Percentiles rank a stretch among this genome's conserved stretches.
These are phyloP conservation scores for Hepsetus odoe DNA, from an alignment of 2,113 vertebrate species.

Conservation along the genomic window DNA sequence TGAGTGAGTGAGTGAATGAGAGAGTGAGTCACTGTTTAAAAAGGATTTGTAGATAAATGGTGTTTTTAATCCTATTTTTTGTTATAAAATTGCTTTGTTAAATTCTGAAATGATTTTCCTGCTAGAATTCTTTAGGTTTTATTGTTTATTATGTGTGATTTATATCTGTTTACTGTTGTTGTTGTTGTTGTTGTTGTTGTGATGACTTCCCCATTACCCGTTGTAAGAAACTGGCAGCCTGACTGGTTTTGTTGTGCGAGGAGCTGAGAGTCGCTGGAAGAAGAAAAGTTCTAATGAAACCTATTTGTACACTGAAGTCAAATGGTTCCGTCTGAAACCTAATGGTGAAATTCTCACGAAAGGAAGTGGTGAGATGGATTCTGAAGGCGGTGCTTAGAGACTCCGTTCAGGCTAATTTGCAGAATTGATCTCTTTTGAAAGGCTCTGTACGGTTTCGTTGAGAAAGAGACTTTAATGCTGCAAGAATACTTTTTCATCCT, in stretches of 20 bases:
- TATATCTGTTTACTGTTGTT: too few species aligned
- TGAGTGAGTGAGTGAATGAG: too few species aligned
- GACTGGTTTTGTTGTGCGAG: background rate
- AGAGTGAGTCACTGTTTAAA: too few species aligned
- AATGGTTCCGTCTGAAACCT: background rate
- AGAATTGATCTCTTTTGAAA: background rate
- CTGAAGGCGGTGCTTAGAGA: background rate
- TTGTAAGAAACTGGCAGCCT: too few species aligned
- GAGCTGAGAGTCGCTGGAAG: background rate
- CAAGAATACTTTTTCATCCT: conserved; percentile 24
- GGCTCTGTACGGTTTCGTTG: background rate
- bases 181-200: too few species aligned
- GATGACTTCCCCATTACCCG: too few species aligned
- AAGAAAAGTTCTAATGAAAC: background rate
- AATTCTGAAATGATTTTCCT: too few species aligned
- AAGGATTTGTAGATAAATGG: too few species aligned
- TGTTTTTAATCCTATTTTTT: too few species aligned
- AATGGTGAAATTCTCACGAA: background rate
- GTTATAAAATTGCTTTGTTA: too few species aligned
- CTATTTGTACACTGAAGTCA: background rate
- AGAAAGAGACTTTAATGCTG: conserved; percentile 3
- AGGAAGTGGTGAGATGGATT: background rate
- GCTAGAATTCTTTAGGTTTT: too few species aligned
- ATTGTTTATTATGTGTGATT: too few species aligned
- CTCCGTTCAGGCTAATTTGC: background rate